Base-by-base conservation (phyloP, 2,113 vertebrate species). In the Chaetura pelagica region DNA sequence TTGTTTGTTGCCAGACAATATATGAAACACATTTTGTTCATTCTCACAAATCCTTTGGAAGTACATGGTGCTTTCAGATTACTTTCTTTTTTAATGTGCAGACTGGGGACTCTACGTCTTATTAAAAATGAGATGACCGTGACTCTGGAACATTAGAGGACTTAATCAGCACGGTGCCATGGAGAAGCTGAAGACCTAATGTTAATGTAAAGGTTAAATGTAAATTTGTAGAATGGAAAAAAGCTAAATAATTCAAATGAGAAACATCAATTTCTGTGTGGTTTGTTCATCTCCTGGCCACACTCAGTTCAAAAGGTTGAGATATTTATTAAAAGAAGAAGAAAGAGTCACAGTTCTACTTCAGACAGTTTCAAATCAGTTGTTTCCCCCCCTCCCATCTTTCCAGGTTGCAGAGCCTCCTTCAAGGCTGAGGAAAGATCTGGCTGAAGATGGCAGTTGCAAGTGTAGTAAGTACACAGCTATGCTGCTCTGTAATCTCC, bases 381-480 rank as follows among this genome's bases (percentile, higher is more conserved):
- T 85, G 17, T 40, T 79, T 69, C 14, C 3, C 9, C 54, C 8
- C 23, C 6, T n/a, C n/a, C 5, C 12, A 62, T 67, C 38, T 46
- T 19, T 81, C 35, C 67, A 77, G 82, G 27, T 44, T 74, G 46
- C 32, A 0, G 59, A 42, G 23, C 5, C 58, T 81, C 32, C 62
- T 64, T 86, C 59, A 76, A 59, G 62, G 49, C 62, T 6, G 19
- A 57, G 40, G 8, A 32, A 52, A 2, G 0, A 38, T 32, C n/a
- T 69, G 63, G 22, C 35, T 69, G 68, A 85, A 93, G 83, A 97
- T 93, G 96, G 40, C 75, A 64, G 32, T 40, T 83, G 44, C 66
- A 23, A 73, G 26, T 4, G 0, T 10, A 42, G 96, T 96, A 79
- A 97, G 96, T 96, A 91, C n/a, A 85, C 30, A 68, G 12, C 20